phyloP scores from a whole-genome alignment of 2,797 vertebrate species.

The Cottoperca gobio region DNA sequence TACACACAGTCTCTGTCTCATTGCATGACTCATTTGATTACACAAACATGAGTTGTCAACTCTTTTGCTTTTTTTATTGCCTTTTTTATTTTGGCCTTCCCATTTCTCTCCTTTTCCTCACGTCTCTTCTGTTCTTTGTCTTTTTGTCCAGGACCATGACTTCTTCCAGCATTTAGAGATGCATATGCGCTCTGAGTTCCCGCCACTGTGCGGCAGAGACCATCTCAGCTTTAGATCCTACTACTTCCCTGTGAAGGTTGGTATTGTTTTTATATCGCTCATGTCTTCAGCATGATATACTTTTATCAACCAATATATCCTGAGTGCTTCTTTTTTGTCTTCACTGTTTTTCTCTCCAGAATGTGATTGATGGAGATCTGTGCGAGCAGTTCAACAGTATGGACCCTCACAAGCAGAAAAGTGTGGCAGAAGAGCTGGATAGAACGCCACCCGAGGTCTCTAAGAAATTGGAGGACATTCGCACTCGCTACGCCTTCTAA shows the following conservation, averaged over 20 bases:
- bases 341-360: slow-evolving; percentile 80
- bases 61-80: neutral
- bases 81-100: neutral
- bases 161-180: slow-evolving; percentile 99
- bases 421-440: slow-evolving; percentile 96
- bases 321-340: neutral
- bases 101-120: neutral
- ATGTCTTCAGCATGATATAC: neutral
- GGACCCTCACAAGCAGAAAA: slow-evolving; percentile 99
- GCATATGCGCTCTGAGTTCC: slow-evolving; percentile 97
- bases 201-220: slow-evolving; percentile 95
- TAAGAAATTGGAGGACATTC: slow-evolving; percentile 98
- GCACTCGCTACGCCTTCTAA: slow-evolving; percentile 97
- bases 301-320: neutral
- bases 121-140: neutral
- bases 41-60: neutral
- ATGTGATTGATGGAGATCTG: slow-evolving; percentile 98
- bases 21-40: neutral
- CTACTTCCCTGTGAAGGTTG: slow-evolving; percentile 98
- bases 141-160: slow-evolving; percentile 91
- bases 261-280: neutral
- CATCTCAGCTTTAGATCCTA: slow-evolving; percentile 99
- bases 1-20: neutral
- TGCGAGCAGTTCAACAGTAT: slow-evolving; percentile 99
- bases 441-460: slow-evolving; percentile 97